Conservation (phyloP, 2,888 invertebrate species). For the Temnothorax ravouxi region DNA sequence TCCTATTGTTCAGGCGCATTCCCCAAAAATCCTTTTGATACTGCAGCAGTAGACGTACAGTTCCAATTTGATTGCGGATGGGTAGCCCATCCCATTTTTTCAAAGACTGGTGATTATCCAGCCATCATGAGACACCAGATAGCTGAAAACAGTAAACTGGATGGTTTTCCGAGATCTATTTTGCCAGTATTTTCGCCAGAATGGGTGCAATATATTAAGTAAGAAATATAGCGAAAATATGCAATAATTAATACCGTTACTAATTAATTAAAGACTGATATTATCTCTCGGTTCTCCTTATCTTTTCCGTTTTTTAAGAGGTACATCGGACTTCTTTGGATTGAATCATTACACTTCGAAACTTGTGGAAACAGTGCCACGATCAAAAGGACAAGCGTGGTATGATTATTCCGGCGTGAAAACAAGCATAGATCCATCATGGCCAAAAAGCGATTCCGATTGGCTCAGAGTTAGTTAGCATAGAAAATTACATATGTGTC, state of each 20-base stretch:
- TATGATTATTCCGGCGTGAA: slow-evolving; percentile 86
- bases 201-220: slow-evolving; percentile 88
- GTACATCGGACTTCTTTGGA: slow-evolving; percentile 79
- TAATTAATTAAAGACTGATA: background rate
- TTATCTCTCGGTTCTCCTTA: background rate
- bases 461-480: slow-evolving; percentile 88
- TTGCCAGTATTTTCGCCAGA: slow-evolving; percentile 86
- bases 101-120: slow-evolving; percentile 87
- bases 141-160: slow-evolving; percentile 84
- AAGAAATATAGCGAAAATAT: slow-evolving; percentile 10
- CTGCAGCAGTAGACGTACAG: slow-evolving; percentile 58
- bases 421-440: slow-evolving; percentile 88
- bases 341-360: slow-evolving; percentile 80
- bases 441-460: slow-evolving; percentile 88
- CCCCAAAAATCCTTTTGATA: slow-evolving; percentile 68
- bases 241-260: background rate
- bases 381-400: slow-evolving; percentile 70
- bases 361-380: slow-evolving; percentile 66
- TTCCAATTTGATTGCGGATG: slow-evolving; percentile 86
- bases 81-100: slow-evolving; percentile 87
- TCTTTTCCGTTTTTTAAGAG: slow-evolving; percentile 75
- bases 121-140: slow-evolving; percentile 86
- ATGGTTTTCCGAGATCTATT: slow-evolving; percentile 86
- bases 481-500: slow-evolving; percentile 38
- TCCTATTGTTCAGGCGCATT: slow-evolving; percentile 60